Conservation (phyloP, 2,113 vertebrate species). For the Chloropsis hardwickii region DNA sequence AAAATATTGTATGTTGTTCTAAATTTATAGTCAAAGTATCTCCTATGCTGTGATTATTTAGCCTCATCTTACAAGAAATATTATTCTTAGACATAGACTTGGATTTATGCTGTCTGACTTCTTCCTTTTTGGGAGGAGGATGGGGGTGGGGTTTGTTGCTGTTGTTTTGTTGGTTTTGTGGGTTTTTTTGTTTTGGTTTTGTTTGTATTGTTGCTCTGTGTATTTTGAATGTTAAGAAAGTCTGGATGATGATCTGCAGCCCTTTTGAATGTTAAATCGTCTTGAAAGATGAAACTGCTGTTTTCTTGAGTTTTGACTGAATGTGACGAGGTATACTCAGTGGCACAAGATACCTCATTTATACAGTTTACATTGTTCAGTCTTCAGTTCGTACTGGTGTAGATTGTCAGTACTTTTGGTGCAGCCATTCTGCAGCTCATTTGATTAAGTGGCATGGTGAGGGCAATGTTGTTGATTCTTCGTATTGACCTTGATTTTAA, state of each 20-base stretch:
- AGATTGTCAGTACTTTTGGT: neutral
- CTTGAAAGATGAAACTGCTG: neutral
- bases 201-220: neutral
- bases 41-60: neutral
- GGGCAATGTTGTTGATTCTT: neutral
- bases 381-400: neutral
- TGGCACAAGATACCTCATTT: neutral
- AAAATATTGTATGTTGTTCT: neutral
- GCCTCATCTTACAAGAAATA: neutral
- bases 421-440: neutral
- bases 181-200: fast-evolving
- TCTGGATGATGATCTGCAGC: neutral
- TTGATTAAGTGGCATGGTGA: neutral
- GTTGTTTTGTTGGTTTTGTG: neutral
- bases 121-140: too few species aligned
- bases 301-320: neutral
- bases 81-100: neutral
- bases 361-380: neutral
- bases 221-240: neutral
- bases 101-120: fast-evolving
- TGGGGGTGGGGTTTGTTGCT: neutral
- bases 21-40: neutral
- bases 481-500: neutral
- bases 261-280: neutral
- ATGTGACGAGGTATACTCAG: neutral